Conservation (phyloP, 2,113 vertebrate species). For the Centropus unirufus region DNA sequence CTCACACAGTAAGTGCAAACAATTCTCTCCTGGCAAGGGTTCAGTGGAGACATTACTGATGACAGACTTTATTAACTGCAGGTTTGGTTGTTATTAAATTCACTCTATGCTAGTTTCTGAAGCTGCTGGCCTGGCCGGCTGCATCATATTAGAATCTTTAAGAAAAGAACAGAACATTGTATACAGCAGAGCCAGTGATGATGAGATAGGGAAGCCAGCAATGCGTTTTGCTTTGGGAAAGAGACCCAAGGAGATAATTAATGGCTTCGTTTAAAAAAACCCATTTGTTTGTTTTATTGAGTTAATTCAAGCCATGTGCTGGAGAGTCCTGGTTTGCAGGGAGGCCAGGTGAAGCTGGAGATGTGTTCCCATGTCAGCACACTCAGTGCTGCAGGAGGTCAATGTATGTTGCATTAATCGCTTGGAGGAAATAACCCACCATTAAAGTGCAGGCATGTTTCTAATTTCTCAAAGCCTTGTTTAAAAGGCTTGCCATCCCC, state of each 20-base stretch:
- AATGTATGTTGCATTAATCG: background rate
- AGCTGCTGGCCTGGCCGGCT: slow-evolving; percentile 60
- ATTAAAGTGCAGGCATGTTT: background rate
- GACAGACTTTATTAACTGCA: slow-evolving; percentile 74
- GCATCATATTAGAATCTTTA: slow-evolving; percentile 45
- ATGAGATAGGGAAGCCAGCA: slow-evolving; percentile 32
- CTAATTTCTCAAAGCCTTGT: slow-evolving; percentile 5
- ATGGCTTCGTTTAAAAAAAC: slow-evolving; percentile 29
- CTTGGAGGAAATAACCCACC: background rate
- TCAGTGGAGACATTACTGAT: slow-evolving; percentile 68
- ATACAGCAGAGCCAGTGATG: slow-evolving; percentile 26
- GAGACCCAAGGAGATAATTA: slow-evolving; percentile 49
- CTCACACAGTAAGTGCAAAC: slow-evolving; percentile 72
- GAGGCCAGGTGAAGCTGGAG: slow-evolving; percentile 48
- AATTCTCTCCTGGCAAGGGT: slow-evolving; percentile 60
- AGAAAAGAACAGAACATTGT: slow-evolving; percentile 65
- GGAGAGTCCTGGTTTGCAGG: background rate
- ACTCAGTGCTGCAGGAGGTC: background rate
- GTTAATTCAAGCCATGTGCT: background rate
- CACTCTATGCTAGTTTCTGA: slow-evolving; percentile 38
- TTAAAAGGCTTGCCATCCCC: slow-evolving; percentile 8
- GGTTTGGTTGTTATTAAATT: slow-evolving; percentile 67
- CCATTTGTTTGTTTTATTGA: slow-evolving; percentile 40
- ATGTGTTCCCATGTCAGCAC: background rate
- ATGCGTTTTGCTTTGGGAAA: background rate